Evolutionary conservation across 2,888 invertebrate genomes (phyloP).

Genomic region (Nomada hirtipes): DNA sequence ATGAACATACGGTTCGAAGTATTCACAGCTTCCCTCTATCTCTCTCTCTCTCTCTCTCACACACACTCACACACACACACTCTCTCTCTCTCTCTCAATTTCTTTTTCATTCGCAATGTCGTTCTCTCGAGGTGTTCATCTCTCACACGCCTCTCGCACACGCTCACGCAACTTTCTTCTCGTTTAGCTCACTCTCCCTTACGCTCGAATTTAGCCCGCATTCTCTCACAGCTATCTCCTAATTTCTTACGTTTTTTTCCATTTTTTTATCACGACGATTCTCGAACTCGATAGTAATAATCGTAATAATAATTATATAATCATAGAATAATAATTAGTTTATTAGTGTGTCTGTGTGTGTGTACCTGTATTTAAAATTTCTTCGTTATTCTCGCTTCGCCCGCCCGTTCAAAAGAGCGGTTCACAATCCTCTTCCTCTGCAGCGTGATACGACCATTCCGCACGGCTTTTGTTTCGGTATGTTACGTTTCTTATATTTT

Average conservation of each 20-base stretch:
- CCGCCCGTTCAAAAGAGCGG: slow-evolving; percentile 5
- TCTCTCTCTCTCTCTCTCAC: slow-evolving; percentile 16
- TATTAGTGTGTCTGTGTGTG: slow-evolving; percentile 74
- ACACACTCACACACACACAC: slow-evolving; percentile 37
- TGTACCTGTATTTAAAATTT: slow-evolving; percentile 47
- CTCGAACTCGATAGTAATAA: slow-evolving; percentile 82
- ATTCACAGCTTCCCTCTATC: slow-evolving; percentile 30
- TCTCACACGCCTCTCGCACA: slow-evolving; percentile 11
- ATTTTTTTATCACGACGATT: slow-evolving; percentile 80
- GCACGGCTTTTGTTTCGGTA: slow-evolving; percentile 60
- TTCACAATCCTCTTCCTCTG: slow-evolving; percentile 60
- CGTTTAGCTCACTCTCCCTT: slow-evolving; percentile 13
- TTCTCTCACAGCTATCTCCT: slow-evolving; percentile 39
- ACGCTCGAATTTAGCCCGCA: slow-evolving; percentile 24
- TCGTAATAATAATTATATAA: slow-evolving; percentile 77
- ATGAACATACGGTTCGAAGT: slow-evolving; percentile 67
- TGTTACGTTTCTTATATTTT: slow-evolving; percentile 27
- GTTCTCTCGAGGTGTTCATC: neutral
- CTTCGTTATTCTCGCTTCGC: slow-evolving; percentile 31
- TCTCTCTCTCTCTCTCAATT: slow-evolving; percentile 38
- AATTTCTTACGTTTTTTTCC: slow-evolving; percentile 62
- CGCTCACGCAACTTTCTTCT: slow-evolving; percentile 34
- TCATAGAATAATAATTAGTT: slow-evolving; percentile 80
- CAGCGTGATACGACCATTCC: slow-evolving; percentile 74
- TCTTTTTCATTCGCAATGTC: slow-evolving; percentile 44